Conservation (phyloP, 2,113 vertebrate genomes). For the Urocolius indicus region DNA sequence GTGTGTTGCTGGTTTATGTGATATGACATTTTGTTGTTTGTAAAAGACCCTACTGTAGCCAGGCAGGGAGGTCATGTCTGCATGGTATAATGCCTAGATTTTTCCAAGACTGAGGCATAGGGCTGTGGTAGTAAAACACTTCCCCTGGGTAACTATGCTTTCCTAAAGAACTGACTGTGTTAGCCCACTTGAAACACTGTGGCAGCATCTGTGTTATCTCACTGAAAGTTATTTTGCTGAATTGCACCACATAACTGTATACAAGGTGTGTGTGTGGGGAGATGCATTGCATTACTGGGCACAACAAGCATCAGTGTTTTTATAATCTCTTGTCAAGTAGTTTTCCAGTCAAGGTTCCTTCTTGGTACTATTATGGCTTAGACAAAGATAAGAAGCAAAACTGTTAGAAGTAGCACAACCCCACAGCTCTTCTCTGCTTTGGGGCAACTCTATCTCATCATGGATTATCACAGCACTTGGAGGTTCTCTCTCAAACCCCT, state of each 20-base stretch:
- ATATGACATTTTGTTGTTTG: background rate
- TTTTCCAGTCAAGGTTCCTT: background rate
- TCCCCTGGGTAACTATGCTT: background rate
- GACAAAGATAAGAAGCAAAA: background rate
- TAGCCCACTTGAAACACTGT: background rate
- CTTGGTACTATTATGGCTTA: background rate
- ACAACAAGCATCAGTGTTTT: background rate
- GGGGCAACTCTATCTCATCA: background rate
- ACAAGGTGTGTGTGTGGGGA: too few relatives aligned
- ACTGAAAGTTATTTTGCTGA: background rate
- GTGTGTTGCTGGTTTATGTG: background rate
- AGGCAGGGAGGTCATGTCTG: background rate
- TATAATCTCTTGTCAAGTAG: background rate
- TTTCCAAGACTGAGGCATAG: background rate
- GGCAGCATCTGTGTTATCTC: background rate
- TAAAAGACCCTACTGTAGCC: background rate
- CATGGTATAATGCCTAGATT: background rate
- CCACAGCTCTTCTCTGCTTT: background rate
- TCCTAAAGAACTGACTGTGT: background rate
- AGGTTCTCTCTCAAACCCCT: background rate
- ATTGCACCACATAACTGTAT: accelerated
- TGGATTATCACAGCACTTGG: background rate
- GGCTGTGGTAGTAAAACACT: background rate
- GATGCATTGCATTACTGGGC: background rate
- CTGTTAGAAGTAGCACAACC: background rate